phyloP scores from a whole-genome alignment of 2,888 invertebrate species.

The Xanthia togata region DNA sequence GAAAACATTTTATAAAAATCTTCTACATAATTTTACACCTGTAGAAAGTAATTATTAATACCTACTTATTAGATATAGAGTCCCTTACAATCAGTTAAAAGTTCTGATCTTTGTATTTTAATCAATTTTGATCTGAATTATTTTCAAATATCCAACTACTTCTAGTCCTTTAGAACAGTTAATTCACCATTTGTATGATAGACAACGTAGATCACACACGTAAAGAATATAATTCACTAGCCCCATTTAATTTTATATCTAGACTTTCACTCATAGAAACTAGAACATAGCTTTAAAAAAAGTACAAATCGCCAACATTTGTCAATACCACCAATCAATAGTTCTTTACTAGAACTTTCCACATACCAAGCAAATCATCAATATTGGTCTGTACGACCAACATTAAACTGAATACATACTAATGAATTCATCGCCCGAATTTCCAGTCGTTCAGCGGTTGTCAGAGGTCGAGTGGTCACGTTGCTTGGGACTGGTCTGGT shows the following conservation, averaged over 20 bases:
- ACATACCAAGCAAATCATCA: conserved; percentile 16
- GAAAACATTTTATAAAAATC: conserved; percentile 10
- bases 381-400: conserved; percentile 15
- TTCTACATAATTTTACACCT: conserved; percentile 8
- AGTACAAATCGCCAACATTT: conserved; percentile 25
- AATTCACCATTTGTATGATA: conserved; percentile 39
- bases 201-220: conserved; percentile 45
- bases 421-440: conserved; percentile 47
- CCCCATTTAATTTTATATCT: conserved; percentile 34
- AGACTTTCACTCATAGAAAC: conserved; percentile 35
- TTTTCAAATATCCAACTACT: conserved; percentile 20
- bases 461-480: conserved; percentile 98
- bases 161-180: conserved; percentile 48
- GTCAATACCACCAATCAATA: conserved; percentile 6
- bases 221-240: conserved; percentile 34
- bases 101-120: conserved; percentile 6
- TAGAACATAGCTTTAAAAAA: conserved; percentile 29
- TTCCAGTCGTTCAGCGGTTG: conserved; percentile 98
- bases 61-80: conserved; percentile 7
- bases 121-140: conserved; percentile 1
- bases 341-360: background rate
- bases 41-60: conserved; percentile 17
- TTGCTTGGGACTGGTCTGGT: conserved; percentile 97
- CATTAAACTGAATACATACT: conserved; percentile 14
- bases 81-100: conserved; percentile 16